phyloP scores from a whole-genome alignment of 1,140 invertebrate genomes.

The Sycobia sp. region DNA sequence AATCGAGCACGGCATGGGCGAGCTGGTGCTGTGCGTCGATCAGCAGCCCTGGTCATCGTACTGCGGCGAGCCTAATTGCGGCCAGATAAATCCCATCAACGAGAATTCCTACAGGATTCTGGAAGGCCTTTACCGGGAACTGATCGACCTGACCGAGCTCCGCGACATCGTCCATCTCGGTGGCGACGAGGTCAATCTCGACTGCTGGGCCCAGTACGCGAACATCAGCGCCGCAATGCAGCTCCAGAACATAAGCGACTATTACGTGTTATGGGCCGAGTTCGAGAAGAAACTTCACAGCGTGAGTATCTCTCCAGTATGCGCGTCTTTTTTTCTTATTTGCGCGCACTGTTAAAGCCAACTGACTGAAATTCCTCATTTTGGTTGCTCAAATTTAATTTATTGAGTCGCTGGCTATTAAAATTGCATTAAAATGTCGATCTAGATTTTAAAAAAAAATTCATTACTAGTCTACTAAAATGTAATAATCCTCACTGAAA shows the following conservation, averaged over 20 bases:
- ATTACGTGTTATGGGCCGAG: constrained; percentile 77
- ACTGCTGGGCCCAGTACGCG: constrained; percentile 73
- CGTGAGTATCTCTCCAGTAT: neutral
- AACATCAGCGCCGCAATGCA: constrained; percentile 61
- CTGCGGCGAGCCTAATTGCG: constrained; percentile 84
- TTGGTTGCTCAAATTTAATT: too few species aligned
- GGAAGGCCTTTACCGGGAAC: constrained; percentile 67
- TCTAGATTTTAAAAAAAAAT: too few species aligned
- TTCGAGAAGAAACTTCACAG: constrained; percentile 69
- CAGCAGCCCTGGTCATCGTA: constrained; percentile 73
- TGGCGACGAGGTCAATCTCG: constrained; percentile 80
- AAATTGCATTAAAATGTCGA: too few species aligned
- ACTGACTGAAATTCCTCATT: too few species aligned
- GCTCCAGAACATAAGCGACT: constrained; percentile 72
- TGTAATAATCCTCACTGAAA: too few species aligned
- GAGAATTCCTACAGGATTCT: constrained; percentile 74
- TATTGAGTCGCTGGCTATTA: too few species aligned
- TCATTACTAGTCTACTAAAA: too few species aligned
- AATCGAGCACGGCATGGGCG: constrained; percentile 67
- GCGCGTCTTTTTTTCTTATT: too few species aligned
- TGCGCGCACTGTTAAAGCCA: too few species aligned
- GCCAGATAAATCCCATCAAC: constrained; percentile 83
- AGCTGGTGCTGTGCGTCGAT: constrained; percentile 76
- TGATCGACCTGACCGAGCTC: constrained; percentile 54
- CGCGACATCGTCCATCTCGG: constrained; percentile 80